Evolutionary conservation across 2,113 vertebrate species (phyloP).

Genomic region (Aphelocoma coerulescens): DNA sequence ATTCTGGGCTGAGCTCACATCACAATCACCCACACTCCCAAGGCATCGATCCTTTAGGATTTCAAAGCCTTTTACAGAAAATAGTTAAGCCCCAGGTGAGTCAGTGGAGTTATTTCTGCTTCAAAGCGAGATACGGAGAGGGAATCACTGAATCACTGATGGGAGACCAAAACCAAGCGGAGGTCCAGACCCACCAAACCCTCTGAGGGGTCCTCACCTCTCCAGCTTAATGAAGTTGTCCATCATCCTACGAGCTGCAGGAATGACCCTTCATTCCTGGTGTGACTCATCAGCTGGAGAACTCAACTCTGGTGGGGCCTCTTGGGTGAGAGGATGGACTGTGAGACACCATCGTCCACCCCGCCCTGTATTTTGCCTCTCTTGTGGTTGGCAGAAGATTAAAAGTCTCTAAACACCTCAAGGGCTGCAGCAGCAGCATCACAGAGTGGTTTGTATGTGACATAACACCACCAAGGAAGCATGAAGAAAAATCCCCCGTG

Average conservation of each 20-base stretch:
- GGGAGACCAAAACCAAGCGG: not conserved
- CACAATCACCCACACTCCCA: not conserved
- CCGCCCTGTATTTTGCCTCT: not conserved
- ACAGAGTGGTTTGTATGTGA: not conserved
- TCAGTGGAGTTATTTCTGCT: not conserved
- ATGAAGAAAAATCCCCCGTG: fast-evolving
- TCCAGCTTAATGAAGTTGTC: not conserved
- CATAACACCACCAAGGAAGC: not conserved
- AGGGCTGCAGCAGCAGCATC: not conserved
- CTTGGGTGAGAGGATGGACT: not conserved
- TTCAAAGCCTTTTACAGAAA: not conserved
- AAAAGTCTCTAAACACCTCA: not conserved
- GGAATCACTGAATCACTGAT: not conserved
- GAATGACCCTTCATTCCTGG: not conserved
- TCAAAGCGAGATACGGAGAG: not conserved
- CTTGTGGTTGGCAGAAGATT: not conserved
- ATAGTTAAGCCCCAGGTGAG: not conserved
- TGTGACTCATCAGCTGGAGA: not conserved
- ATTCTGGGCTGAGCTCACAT: not conserved
- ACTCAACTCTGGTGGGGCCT: not conserved
- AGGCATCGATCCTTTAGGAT: not conserved
- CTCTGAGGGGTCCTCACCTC: not conserved
- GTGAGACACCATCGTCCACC: not conserved
- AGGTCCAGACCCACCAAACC: not conserved
- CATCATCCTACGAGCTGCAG: not conserved